Evolutionary conservation across 2,797 vertebrate genomes (phyloP).

Genomic region (Rhincodon typus): DNA sequence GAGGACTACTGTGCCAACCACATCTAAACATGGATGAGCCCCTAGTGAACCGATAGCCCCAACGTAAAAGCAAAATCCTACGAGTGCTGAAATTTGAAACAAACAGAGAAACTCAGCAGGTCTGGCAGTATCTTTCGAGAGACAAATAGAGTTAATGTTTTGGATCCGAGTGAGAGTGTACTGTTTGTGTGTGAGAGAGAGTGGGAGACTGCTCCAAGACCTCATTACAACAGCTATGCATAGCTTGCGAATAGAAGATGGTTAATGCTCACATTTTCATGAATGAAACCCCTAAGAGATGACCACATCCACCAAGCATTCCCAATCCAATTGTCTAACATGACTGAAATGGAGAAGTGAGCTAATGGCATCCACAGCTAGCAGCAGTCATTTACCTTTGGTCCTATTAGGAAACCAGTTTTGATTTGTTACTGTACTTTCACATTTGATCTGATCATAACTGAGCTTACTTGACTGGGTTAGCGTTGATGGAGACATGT

Average conservation of each 20-base stretch:
- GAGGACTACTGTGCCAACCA: not conserved
- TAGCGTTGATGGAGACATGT: not conserved
- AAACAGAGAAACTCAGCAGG: no score
- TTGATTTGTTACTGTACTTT: not conserved
- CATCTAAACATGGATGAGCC: not conserved
- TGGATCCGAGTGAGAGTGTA: no score
- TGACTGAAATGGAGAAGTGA: not conserved
- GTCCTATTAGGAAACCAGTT: not conserved
- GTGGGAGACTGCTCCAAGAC: not conserved
- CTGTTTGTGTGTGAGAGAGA: no score
- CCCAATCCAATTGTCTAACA: no score
- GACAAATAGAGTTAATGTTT: no score
- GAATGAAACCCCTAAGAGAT: not conserved
- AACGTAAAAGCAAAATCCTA: no score
- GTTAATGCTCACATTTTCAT: not conserved
- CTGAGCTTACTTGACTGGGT: not conserved
- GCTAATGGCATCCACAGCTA: not conserved
- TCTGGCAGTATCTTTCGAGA: no score
- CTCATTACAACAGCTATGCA: not conserved
- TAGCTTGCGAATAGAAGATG: not conserved
- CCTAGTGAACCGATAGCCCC: not conserved
- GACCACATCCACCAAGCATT: not conserved
- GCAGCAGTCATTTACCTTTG: not conserved
- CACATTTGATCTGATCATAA: not conserved
- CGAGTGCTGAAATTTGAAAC: no score